Conservation (phyloP, 2,113 vertebrate genomes). For the Eulemur macaco region DNA sequence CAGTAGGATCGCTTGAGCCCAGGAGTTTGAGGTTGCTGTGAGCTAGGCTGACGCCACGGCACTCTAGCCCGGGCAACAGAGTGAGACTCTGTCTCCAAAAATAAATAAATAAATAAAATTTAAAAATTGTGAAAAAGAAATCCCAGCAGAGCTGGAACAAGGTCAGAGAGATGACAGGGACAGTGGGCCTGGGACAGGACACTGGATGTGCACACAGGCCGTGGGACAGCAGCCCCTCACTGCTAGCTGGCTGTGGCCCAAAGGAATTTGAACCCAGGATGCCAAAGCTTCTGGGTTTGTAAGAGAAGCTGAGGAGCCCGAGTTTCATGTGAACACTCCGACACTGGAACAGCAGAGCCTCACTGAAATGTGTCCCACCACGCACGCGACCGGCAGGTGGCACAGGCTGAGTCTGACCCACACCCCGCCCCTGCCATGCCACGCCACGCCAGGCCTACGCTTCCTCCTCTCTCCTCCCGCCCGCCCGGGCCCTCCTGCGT, state of each 20-base stretch:
- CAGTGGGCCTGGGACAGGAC: background rate
- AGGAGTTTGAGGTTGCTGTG: too few species aligned
- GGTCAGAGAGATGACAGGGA: background rate
- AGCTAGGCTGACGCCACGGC: too few species aligned
- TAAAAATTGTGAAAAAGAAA: background rate
- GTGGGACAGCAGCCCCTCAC: background rate
- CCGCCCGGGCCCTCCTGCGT: rapidly evolving
- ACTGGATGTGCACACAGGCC: too few species aligned
- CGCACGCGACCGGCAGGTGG: rapidly evolving
- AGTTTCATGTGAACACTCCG: too few species aligned
- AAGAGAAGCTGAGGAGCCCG: background rate
- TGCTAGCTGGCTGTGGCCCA: background rate
- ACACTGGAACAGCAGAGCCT: rapidly evolving
- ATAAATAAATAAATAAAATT: too few species aligned
- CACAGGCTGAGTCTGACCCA: background rate
- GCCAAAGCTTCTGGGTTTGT: background rate
- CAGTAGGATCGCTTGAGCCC: too few species aligned
- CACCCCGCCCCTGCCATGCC: background rate
- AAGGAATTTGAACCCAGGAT: background rate
- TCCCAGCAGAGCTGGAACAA: rapidly evolving
- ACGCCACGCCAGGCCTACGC: background rate
- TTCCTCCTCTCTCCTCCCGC: background rate
- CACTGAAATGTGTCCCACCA: rapidly evolving
- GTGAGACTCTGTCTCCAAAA: too few species aligned
- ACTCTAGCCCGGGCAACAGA: too few species aligned